Evolutionary conservation across 2,113 vertebrate species (phyloP), one percentile per base, ranked within the genome.

Genomic region (Gasterosteus nipponicus): DNA sequence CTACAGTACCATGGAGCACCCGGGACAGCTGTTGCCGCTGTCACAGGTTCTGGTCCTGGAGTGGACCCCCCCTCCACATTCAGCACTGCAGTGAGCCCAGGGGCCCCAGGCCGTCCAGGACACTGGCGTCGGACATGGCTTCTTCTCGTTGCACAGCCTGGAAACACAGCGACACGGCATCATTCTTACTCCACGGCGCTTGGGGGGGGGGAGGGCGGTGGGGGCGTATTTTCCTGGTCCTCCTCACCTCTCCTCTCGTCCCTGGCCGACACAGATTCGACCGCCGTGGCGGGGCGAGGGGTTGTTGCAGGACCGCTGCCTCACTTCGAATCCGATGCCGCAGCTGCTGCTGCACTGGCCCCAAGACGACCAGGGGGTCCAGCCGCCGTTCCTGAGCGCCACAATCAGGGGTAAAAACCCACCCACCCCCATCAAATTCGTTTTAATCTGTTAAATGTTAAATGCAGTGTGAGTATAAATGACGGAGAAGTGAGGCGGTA

Each of bases 291-390:
- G 94, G 41, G 97, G 98, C 0, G 96, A 95, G 12, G 98, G 98
- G 87, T 98, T 98, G 92, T 96, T 98, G 90, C 98, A 99, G 82
- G 96, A 96, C 0, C 98, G 95, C 84, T 98, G 98, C 5, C 97
- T 96, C 74, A 99, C 97, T 89, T 98, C 96, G 80, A 99, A 99
- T 61, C 98, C 98, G 10, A 99, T 96, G 15, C 96, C 96, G 41
- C 98, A 99, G 59, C 95, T 97, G 80, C 97, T 99, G 92, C 97
- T 99, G 93, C 98, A 99, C 73, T 93, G 94, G 7, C 96, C 95
- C 98, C 98, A 99, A 1, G 95, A 93, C 0, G 97, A 96, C 98
- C 98, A 99, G 0, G 96, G 96, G 19, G 98, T 98, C 98, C 98
- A 99, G 86, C 96, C 97, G 54, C 98, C 97, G 19, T 97, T 98